Base-by-base conservation (phyloP, 2,113 vertebrate genomes). In the Albula glossodonta region DNA sequence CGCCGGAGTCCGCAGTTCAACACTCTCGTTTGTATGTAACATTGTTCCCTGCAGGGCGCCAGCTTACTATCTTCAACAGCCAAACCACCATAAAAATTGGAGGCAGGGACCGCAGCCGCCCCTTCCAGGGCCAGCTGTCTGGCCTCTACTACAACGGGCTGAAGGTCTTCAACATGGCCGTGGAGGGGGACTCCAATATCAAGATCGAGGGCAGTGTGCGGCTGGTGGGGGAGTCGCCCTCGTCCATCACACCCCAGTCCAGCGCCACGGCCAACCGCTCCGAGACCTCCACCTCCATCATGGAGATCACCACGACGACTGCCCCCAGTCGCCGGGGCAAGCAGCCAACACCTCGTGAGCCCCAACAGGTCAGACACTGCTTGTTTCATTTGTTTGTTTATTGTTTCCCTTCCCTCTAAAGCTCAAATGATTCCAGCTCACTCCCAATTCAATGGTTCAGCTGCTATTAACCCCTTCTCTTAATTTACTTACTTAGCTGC, bases 31-130 rank as follows among this genome's bases (percentile, higher is more conserved):
- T 97, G 96, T 96, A 96, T 98, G 94, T 96, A 98, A 98, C 97
- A 88, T 97, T 97, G 94, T 97, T 96, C 97, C 95, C 95, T 91
- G 87, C 96, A 99, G 98, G 98, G 89, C 98, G 98, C 90, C 98
- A 99, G 95, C 98, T 99, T 92, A 99, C 98, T 93, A 99, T 99
- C 97, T 99, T 99, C 97, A 99, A 99, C 97, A 99, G 98, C 93
- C 98, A 99, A 96, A 98, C 97, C 91, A 99, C 97, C 90, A 99
- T 99, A 95, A 98, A 98, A 95, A 99, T 99, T 94, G 98, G 98
- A 90, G 98, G 98, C 95, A 97, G 96, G 90, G 98, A 99, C 92
- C 96, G 96, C 89, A 97, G 96, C 92, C 96, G 96, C 87, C 96
- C 97, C 90, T 99, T 99, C 96, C 98, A 99, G 96, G 98, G 98